Evolutionary conservation across 2,797 vertebrate species (phyloP).

Genomic region (Argentina silus): DNA sequence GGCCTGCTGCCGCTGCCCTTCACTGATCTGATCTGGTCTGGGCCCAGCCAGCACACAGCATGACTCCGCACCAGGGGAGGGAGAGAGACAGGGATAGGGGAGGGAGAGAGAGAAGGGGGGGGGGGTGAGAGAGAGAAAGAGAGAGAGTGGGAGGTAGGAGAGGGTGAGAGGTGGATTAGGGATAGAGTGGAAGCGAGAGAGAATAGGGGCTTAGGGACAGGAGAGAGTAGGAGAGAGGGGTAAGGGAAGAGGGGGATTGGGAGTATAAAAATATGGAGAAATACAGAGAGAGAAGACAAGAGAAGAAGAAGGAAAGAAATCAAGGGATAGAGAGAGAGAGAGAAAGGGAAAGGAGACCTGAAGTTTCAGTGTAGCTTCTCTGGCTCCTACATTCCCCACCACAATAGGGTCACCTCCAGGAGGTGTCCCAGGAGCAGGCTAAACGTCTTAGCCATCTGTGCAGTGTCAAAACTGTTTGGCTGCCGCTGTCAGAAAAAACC

Average conservation of each 20-base stretch:
- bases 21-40: slow-evolving; percentile 6
- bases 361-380: neutral
- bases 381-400: neutral
- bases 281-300: neutral
- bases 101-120: neutral
- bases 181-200: neutral
- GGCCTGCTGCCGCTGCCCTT: slow-evolving; percentile 9
- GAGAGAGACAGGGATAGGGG: neutral
- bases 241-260: too few species aligned
- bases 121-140: neutral
- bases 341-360: neutral
- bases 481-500: slow-evolving; percentile 25
- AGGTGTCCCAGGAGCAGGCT: neutral
- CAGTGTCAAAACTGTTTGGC: slow-evolving; percentile 25
- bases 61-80: neutral
- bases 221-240: neutral
- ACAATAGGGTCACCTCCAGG: slow-evolving; percentile 3
- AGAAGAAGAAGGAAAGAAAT: neutral
- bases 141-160: neutral
- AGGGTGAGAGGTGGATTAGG: neutral
- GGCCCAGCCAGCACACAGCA: slow-evolving; percentile 13
- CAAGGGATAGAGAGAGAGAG: neutral
- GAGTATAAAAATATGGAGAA: neutral
- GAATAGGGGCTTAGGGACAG: neutral
- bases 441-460: slow-evolving; percentile 25